A percentile compares a stretch with the other conserved stretches of the same genome.
These are phyloP conservation scores for Furcula furcula DNA, from an alignment of 2,888 invertebrate species.

Conservation along the genomic window DNA sequence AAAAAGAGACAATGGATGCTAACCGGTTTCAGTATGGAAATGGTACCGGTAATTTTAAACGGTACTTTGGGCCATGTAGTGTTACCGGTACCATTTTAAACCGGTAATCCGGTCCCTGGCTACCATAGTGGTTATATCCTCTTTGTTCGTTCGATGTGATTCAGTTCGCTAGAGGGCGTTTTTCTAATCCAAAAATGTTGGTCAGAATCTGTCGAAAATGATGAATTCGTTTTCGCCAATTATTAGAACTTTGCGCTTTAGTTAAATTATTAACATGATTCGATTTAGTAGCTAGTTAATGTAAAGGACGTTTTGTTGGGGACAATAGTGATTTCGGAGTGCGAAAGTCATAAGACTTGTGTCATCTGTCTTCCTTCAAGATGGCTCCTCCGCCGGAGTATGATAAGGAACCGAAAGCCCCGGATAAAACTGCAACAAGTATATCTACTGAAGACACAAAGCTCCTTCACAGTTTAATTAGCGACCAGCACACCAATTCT, in stretches of 20 bases:
- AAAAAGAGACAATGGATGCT: no score
- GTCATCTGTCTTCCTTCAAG: constrained; percentile 83
- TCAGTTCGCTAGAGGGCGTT: constrained; percentile 47
- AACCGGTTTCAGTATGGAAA: no score
- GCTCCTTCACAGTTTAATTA: constrained; percentile 62
- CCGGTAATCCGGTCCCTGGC: no score
- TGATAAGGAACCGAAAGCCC: constrained; percentile 88
- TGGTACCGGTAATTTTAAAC: no score
- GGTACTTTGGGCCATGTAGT: no score
- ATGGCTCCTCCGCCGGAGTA: constrained; percentile 91
- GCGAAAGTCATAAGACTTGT: constrained; percentile 80
- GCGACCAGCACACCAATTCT: constrained; percentile 64
- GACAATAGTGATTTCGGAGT: constrained; percentile 66
- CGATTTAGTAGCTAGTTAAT: constrained; percentile 62
- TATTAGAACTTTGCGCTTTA: constrained; percentile 68
- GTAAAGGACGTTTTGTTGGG: constrained; percentile 49
- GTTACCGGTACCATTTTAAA: no score
- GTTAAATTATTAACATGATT: constrained; percentile 57
- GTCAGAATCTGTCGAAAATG: constrained; percentile 73
- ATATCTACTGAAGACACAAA: constrained; percentile 73
- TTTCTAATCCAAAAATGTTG: constrained; percentile 69
- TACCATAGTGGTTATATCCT: no score
- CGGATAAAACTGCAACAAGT: constrained; percentile 83
- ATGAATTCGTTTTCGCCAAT: constrained; percentile 65
- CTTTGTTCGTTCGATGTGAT: no score